These are phyloP conservation scores for Myrmecobius fasciatus DNA, from an alignment of 2,113 vertebrate genomes.

Conservation along the genomic window DNA sequence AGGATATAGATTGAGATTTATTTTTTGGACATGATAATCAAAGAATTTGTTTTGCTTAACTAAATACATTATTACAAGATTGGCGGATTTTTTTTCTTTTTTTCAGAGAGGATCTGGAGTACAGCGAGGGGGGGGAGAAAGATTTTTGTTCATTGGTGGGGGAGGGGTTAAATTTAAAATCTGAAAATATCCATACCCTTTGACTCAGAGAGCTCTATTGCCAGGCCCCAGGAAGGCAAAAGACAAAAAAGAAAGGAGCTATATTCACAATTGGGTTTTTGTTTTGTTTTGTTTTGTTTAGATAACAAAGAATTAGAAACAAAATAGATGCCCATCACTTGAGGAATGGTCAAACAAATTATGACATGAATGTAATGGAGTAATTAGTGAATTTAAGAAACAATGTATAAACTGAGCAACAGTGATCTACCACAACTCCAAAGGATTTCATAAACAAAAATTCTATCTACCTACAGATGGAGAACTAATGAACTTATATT, in stretches of 20 bases:
- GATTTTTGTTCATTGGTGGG: neutral
- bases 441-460: neutral
- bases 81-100: neutral
- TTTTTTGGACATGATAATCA: neutral
- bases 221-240: neutral
- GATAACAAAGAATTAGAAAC: neutral
- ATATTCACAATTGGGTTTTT: neutral
- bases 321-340: neutral
- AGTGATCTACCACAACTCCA: neutral
- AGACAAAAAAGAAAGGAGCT: neutral
- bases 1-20: neutral
- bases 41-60: neutral
- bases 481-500: neutral
- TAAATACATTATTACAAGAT: neutral
- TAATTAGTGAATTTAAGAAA: neutral
- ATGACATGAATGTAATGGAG: neutral
- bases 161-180: neutral
- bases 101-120: neutral
- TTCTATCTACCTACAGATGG: neutral
- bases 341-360: neutral
- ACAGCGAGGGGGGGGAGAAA: too few species aligned
- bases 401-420: too few species aligned
- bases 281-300: too few species aligned
- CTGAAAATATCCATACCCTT: neutral
- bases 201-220: neutral